phyloP scores from a whole-genome alignment of 2,888 invertebrate genomes.

The Criorhina ranunculi region DNA sequence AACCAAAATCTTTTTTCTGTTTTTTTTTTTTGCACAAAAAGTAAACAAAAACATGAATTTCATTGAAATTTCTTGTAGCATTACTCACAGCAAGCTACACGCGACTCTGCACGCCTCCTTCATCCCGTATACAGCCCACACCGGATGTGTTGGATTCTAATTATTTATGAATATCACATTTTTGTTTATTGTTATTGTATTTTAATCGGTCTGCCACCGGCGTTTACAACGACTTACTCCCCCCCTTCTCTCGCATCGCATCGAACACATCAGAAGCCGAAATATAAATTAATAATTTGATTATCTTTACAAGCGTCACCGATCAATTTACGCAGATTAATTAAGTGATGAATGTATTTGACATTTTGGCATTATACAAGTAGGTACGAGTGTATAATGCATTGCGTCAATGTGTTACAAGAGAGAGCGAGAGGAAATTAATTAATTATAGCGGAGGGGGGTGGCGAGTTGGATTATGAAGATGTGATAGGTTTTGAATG shows the following conservation, averaged over 20 bases:
- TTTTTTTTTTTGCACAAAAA: constrained; percentile 30
- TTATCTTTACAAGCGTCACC: constrained; percentile 49
- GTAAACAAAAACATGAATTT: constrained; percentile 38
- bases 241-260: no score
- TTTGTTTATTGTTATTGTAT: constrained; percentile 39
- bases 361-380: constrained; percentile 43
- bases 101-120: no score
- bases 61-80: constrained; percentile 27
- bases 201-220: constrained; percentile 21
- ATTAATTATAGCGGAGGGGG: no score
- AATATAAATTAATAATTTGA: constrained; percentile 46
- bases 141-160: constrained; percentile 49
- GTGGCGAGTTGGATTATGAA: no score
- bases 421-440: no score
- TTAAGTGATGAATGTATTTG: constrained; percentile 55
- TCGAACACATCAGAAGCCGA: background rate
- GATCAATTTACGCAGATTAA: constrained; percentile 53
- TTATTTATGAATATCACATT: constrained; percentile 29
- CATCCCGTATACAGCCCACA: constrained; percentile 31
- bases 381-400: no score
- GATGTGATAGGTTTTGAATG: no score
- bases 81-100: constrained; percentile 16
- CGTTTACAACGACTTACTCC: background rate
- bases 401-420: no score
- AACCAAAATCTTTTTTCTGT: no score